A percentile compares a stretch with the other conserved stretches of the same genome.
Evolutionary conservation across 2,113 vertebrate genomes (phyloP).

Genomic region (Labrus mixtus): DNA sequence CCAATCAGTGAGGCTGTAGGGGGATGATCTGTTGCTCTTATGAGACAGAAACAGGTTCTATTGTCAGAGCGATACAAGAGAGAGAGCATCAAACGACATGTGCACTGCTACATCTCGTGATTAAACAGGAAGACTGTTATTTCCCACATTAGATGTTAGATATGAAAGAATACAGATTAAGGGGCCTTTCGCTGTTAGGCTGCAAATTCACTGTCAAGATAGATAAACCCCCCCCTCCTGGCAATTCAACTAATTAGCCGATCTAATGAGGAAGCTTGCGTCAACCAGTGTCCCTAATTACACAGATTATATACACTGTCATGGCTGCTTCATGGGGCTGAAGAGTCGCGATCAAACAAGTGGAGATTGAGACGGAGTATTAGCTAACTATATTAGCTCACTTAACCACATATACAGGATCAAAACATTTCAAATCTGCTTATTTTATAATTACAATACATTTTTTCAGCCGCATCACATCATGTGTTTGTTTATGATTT

Average conservation of each 20-base stretch:
- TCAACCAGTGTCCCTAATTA: slow-evolving; percentile 54
- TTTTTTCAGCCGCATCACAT: background rate
- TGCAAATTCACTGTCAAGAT: slow-evolving; percentile 29
- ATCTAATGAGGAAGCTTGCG: slow-evolving; percentile 52
- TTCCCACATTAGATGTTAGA: slow-evolving; percentile 14
- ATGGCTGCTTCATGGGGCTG: slow-evolving; percentile 19
- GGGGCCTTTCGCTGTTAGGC: background rate
- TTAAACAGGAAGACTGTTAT: slow-evolving; percentile 16
- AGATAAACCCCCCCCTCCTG: slow-evolving; percentile 14
- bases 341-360: slow-evolving; percentile 12
- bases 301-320: slow-evolving; percentile 45
- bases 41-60: slow-evolving; percentile 24
- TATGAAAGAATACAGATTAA: slow-evolving; percentile 1
- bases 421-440: too few species aligned
- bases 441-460: background rate
- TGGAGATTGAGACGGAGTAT: background rate
- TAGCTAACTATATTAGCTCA: background rate
- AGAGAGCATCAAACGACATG: slow-evolving; percentile 9
- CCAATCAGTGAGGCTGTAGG: slow-evolving; percentile 24
- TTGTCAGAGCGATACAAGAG: slow-evolving; percentile 32
- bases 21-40: slow-evolving; percentile 27
- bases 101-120: background rate
- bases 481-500: background rate
- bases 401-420: background rate
- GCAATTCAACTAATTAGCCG: slow-evolving; percentile 57